These are phyloP conservation scores for Triplophysa dalaica DNA, from an alignment of 2,113 vertebrate species.

Conservation along the genomic window DNA sequence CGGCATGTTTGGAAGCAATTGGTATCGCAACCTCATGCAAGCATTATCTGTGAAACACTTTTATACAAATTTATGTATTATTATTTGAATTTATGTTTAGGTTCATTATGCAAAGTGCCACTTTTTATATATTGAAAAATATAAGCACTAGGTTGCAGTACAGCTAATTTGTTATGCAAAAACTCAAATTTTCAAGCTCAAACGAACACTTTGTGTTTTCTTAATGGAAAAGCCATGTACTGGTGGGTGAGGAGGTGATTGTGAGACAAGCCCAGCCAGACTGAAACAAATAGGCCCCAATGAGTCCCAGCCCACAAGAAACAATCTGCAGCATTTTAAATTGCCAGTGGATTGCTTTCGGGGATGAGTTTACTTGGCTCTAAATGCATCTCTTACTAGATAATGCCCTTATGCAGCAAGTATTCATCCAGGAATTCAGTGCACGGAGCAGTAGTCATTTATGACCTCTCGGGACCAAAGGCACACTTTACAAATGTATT, in stretches of 20 bases:
- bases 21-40: too few relatives aligned
- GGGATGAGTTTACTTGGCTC: slow-evolving; percentile 63
- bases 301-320: slow-evolving; percentile 64
- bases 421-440: slow-evolving; percentile 68
- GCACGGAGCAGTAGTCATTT: slow-evolving; percentile 63
- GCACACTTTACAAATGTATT: slow-evolving; percentile 56
- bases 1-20: too few relatives aligned
- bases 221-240: slow-evolving; percentile 54
- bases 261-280: slow-evolving; percentile 46
- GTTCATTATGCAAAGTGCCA: too few relatives aligned
- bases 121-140: too few relatives aligned
- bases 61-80: background rate
- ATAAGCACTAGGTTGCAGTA: too few relatives aligned
- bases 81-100: background rate
- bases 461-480: slow-evolving; percentile 63
- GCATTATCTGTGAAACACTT: too few relatives aligned
- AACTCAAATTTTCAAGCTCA: background rate
- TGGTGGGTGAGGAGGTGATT: slow-evolving; percentile 41
- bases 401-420: slow-evolving; percentile 68
- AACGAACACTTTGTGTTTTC: background rate
- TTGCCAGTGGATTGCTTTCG: slow-evolving; percentile 72
- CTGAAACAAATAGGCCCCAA: slow-evolving; percentile 62
- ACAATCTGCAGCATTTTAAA: slow-evolving; percentile 69
- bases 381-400: slow-evolving; percentile 69
- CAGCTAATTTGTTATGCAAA: too few relatives aligned